Percentiles rank a stretch among this genome's conserved stretches.
These are phyloP conservation scores for Idaea dimidiata DNA, from an alignment of 2,888 invertebrate species.

Conservation along the genomic window DNA sequence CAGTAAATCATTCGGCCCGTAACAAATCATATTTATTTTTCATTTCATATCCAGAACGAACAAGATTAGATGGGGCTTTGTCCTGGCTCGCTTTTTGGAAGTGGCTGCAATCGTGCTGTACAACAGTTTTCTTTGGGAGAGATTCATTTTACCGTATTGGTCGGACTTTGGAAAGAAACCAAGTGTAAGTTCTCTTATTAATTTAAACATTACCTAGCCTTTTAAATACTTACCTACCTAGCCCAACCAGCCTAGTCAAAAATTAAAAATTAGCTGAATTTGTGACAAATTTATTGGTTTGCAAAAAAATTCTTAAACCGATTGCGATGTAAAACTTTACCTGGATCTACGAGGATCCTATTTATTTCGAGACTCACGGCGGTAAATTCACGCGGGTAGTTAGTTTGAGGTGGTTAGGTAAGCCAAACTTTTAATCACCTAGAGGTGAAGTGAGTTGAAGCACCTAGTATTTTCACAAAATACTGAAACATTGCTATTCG, in stretches of 20 bases:
- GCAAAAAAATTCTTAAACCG: too few species aligned
- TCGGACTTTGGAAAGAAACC: conserved; percentile 80
- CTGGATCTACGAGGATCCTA: too few species aligned
- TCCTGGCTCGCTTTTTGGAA: conserved; percentile 85
- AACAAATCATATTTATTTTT: conserved; percentile 29
- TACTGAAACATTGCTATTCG: conserved; percentile 13
- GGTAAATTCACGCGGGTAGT: too few species aligned
- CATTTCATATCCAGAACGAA: conserved; percentile 80
- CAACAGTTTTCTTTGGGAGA: conserved; percentile 89
- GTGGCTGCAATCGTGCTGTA: conserved; percentile 90
- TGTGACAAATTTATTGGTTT: too few species aligned
- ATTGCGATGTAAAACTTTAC: too few species aligned
- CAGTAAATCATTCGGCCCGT: conserved; percentile 20
- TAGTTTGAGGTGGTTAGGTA: not conserved
- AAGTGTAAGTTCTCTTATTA: conserved; percentile 18
- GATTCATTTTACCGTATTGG: conserved; percentile 87
- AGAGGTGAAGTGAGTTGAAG: not conserved
- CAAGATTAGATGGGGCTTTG: conserved; percentile 87
- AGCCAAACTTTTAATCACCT: conserved; percentile 6
- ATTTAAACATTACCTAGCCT: too few species aligned
- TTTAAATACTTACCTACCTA: too few species aligned
- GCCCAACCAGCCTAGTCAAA: too few species aligned
- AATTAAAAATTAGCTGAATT: too few species aligned
- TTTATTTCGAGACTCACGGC: too few species aligned
- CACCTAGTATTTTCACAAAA: not conserved